Base-by-base conservation (phyloP, 2,888 invertebrate genomes). In the Cyclophora punctaria region DNA sequence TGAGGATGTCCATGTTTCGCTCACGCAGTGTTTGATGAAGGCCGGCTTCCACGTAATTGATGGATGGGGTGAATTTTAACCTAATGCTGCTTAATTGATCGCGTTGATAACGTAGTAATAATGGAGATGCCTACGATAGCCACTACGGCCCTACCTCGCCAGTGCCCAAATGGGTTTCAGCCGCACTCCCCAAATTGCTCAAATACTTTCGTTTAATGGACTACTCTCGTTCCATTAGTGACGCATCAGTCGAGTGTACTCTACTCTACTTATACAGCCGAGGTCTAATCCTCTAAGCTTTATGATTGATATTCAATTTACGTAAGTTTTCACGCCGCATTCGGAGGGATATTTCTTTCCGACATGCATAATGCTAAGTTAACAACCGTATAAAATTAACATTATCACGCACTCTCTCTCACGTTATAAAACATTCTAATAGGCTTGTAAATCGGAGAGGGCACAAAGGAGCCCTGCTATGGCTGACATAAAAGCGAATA, bases 51-150 rank as follows among this genome's bases (percentile, higher is more conserved):
- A 58, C 67, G 71, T 79, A 81, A 83, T 81, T 81, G 80, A 82
- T 74, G 76, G 76, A 71, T 69, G 69, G 74, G 78, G 78, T 78
- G 75, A 80, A 76, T 81, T 86, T 83, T 78, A 80, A 77, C 77
- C 73, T 82, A 83, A 84, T 79, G 74, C 67, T 70, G 69, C 75
- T 78, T 83, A 86, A 86, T 83, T 85, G 81, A 83, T 84, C 73
- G 73, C 71, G 72, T 74, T 75, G 78, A 82, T 81, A 82, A 76
- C 68, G 64, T 69, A 72, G 73, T 77, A 71, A 76, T 79, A 78
- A 79, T 77, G 70, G 68, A 70, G 66, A 73, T 73, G 71, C 66
- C 62, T 62, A 57, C 62, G 61, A 69, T 71, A 69, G 64, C 62
- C 60, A 55, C 63, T 62, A 63, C 67, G 63, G 61, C 69, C 72